phyloP scores from a whole-genome alignment of 2,888 invertebrate species.

The Lamellibrachia columna region DNA sequence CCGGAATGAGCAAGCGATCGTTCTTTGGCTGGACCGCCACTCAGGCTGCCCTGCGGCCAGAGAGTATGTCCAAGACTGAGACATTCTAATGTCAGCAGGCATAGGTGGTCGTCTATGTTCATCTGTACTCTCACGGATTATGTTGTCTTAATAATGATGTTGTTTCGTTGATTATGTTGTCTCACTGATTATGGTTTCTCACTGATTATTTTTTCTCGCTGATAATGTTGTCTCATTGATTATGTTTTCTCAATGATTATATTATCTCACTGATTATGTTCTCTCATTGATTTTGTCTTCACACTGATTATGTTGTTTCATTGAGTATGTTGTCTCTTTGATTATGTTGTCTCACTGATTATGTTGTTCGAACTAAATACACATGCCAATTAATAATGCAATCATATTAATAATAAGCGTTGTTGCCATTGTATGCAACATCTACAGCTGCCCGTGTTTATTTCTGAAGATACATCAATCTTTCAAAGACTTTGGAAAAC shows the following conservation, averaged over 20 bases:
- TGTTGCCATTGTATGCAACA: no score
- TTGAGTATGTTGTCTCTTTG: no score
- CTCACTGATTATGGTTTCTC: no score
- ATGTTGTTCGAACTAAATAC: not conserved
- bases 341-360: no score
- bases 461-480: no score
- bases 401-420: no score
- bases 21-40: not conserved
- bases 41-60: not conserved
- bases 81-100: not conserved
- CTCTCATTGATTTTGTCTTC: not conserved
- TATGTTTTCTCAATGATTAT: not conserved
- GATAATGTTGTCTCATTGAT: not conserved
- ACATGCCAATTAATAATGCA: no score
- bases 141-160: not conserved
- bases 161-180: not conserved
- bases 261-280: not conserved
- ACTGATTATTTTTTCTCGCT: not conserved
- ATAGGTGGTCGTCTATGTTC: not conserved
- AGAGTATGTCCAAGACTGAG: not conserved
- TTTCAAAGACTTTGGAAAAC: no score
- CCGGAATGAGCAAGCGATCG: not conserved
- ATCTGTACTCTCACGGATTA: not conserved
- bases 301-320: not conserved
- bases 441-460: no score